Evolutionary conservation across 1,140 invertebrate genomes (phyloP), one percentile per base, ranked within the genome.

Genomic region (Sinonovacula constricta): DNA sequence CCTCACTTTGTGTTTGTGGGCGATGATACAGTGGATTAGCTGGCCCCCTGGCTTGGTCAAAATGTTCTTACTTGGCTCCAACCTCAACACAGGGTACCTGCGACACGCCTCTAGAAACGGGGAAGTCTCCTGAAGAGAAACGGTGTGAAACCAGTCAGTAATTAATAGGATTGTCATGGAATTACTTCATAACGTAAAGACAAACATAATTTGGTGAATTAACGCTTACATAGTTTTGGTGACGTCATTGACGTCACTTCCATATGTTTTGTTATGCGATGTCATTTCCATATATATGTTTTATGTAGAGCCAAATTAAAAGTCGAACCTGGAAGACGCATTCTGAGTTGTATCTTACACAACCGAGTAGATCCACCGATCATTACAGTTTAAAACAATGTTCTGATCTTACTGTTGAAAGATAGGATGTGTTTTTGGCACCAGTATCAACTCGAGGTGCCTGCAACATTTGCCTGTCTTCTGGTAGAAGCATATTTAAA

Each of bases 1-100:
- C 2, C 66, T 74, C 14, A 87, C 72, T 28, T 81, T 67, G 39
- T 26, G 14, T 22, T 66, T 80, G 53, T 87, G 86, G 34, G 72
- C 81, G 12, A 65, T 39, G 18, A 87, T 59, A 59, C 79, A 83
- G 62, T 85, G 81, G 1, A 85, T 51, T 14, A 87, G 79, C 28
- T 83, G 75, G 49, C 86, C 86, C 0, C 86, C 86, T 59, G 83
- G 81, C 34, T 62, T 62, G 10, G 63, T 60, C n/a, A 87, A 31
- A 2, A 81, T 56, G 4, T 62, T 26, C 28, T 33, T 78, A 81
- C 18, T 54, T 2, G 45, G 68, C 33, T 5, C 30, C 15, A 59
- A 72, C 56, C 1, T 24, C 0, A 24, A 18, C 4, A 10, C 39
- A 18, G 7, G 7, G 18, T 45, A 45, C 7, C 39, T 45, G 39